Evolutionary conservation across 2,797 vertebrate species (phyloP), one percentile per base, ranked within the genome.

Genomic region (Atherinosoma microstoma): DNA sequence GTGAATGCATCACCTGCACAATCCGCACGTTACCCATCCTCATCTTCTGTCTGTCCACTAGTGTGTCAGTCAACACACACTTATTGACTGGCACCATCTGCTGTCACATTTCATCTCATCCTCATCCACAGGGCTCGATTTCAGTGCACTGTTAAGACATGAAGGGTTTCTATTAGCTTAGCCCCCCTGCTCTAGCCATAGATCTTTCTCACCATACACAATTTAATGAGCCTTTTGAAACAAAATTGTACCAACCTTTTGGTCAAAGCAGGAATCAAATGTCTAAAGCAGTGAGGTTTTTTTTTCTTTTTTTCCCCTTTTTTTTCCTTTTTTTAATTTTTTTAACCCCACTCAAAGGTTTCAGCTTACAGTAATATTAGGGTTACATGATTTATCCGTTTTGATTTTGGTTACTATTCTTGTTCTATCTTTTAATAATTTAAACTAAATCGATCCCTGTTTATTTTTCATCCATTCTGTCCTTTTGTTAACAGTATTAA

Each of bases 371-470:
- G 77, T 85, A 83, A 87, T 84, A 77, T 77, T 36, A 73, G 29
- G 77, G 83, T 89, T 81, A 84, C 71, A 85, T 82, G 62, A 86
- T 84, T 73, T 56, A 74, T 81, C 76, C 66, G 35, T 69, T 87
- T 79, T 73, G 59, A 70, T 76, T 86, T 81, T 20, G 51, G 68
- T 83, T 34, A 16, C 59, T 77, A 53, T 87, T 87, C 53, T 86
- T 69, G 63, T 80, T 53, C 53, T 73, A 80, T 79, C 20, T 86
- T 86, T 85, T 59, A 67, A 56, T 78, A 66, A 58, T 84, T 79
- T 16, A 89, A 89, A 93, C 95, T 97, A 96, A 99, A 98, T 99
- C 97, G 96, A 98, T 95, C 98, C 97, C 98, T 98, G 96, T 90
- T 92, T 84, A 65, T 66, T 86, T 80, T 78, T 29, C 76, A 87